Evolutionary conservation across 2,797 vertebrate species (phyloP).

Genomic region (Neosilurus hyrtlii): DNA sequence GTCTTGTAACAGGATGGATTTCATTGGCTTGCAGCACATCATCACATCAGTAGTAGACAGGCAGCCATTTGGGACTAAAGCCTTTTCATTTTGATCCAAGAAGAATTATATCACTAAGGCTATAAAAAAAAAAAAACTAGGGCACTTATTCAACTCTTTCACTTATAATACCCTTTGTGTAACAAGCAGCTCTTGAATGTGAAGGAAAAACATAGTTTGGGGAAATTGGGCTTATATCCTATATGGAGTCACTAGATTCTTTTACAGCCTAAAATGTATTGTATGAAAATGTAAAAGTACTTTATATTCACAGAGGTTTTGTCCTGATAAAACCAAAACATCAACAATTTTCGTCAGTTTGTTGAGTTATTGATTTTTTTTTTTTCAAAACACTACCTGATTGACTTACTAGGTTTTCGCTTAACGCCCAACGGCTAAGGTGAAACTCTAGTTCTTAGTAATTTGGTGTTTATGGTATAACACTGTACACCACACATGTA

Average conservation of each 20-base stretch:
- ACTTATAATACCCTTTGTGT: not conserved
- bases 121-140: not conserved
- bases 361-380: too few relatives aligned
- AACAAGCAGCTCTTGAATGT: not conserved
- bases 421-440: not conserved
- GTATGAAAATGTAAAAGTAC: too few relatives aligned
- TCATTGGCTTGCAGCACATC: constrained; percentile 12
- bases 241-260: too few relatives aligned
- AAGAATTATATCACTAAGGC: not conserved
- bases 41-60: not conserved
- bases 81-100: not conserved
- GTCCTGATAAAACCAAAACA: too few relatives aligned
- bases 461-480: too few relatives aligned
- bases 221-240: too few relatives aligned
- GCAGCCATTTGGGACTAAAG: not conserved
- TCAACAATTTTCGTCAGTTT: too few relatives aligned
- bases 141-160: not conserved
- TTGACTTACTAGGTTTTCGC: too few relatives aligned
- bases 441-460: not conserved
- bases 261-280: too few relatives aligned
- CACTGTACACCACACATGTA: not conserved
- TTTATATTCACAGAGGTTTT: too few relatives aligned
- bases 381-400: too few relatives aligned
- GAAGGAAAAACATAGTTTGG: too few relatives aligned
- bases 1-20: not conserved